Percentiles rank a stretch among this genome's conserved stretches.
These are phyloP conservation scores for Petromus typicus DNA, from an alignment of 2,113 vertebrate species.

Conservation along the genomic window DNA sequence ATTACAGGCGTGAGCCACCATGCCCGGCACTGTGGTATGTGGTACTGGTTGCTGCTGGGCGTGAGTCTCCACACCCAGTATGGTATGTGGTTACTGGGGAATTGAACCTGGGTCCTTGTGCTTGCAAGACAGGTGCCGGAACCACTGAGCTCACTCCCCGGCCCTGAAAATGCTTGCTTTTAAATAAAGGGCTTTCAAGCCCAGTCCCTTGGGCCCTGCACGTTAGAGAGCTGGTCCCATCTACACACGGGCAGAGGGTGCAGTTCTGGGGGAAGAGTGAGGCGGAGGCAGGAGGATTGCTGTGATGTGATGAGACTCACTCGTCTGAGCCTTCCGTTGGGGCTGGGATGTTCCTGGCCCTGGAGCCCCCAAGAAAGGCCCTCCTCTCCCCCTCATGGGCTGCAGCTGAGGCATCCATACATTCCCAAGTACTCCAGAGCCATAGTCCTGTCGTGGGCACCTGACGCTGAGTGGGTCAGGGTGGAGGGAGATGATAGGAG, in stretches of 20 bases:
- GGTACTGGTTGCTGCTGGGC: too few relatives aligned
- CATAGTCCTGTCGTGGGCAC: not conserved
- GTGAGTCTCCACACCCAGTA: too few relatives aligned
- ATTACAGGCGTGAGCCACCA: too few relatives aligned
- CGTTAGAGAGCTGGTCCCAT: not conserved
- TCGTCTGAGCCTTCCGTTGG: not conserved
- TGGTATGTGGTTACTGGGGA: too few relatives aligned
- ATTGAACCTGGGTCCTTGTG: too few relatives aligned
- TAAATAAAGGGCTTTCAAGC: not conserved
- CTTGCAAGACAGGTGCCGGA: too few relatives aligned
- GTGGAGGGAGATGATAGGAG: not conserved
- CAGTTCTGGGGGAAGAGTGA: not conserved
- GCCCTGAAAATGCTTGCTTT: not conserved
- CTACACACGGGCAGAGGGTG: not conserved
- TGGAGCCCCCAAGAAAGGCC: not conserved
- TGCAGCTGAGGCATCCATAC: rapidly evolving
- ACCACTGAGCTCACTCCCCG: too few relatives aligned
- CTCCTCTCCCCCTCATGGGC: not conserved
- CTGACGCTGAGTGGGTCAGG: not conserved
- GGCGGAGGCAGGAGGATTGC: not conserved
- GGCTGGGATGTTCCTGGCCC: not conserved
- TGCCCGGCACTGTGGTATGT: too few relatives aligned
- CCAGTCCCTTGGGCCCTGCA: not conserved
- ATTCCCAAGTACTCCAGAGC: not conserved
- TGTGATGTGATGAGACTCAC: too few relatives aligned